Base-by-base conservation (phyloP, 2,113 vertebrate genomes). In the Tenebrosternarchus preto region DNA sequence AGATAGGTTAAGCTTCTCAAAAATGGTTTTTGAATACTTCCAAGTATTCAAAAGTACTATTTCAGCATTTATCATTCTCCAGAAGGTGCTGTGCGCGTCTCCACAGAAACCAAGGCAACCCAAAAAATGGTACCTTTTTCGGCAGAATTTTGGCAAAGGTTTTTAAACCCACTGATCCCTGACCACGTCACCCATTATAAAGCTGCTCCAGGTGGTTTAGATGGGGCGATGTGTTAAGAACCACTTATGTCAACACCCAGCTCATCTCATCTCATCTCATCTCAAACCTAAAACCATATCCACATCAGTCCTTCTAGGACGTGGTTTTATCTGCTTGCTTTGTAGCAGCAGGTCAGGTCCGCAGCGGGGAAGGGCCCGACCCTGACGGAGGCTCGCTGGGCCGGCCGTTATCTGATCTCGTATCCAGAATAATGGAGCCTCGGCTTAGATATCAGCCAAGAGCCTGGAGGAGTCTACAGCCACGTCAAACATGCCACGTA, bases 321-420 rank as follows among this genome's bases (percentile, higher is more conserved):
- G 24, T 29, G 69, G 27, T 27, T 24, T 72, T 55, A 68, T 68
- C 69, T 50, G 22, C 17, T 2, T 24, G 25, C 72, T 63, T 71
- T 61, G 67, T 15, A 29, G 31, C n/a, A n/a, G 43, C 20, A 27
- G 46, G 16, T 27, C 24, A 6, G n/a, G 24, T 1, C 56, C 16
- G 9, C 8, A 71, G 77, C 71, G 56, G 56, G 67, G n/a, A 79
- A 71, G 71, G 56, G 20, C 24, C 77, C 63, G 68, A 72, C 24
- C 57, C 68, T 22, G 8, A 11, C 72, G 20, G 22, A 61, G 33
- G 29, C 68, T 9, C 72, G 68, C 77, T 80, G 77, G 57, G 68
- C 20, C 22, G 57, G 1, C 7, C 2, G 69, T 53, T 60, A 73
- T 64, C 43, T 25, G 59, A 80, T 80, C 29, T 29, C 0, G 9